A percentile compares a stretch with the other conserved stretches of the same genome.
These are phyloP conservation scores for Equus przewalskii DNA, from an alignment of 2,113 vertebrate genomes.

Conservation along the genomic window DNA sequence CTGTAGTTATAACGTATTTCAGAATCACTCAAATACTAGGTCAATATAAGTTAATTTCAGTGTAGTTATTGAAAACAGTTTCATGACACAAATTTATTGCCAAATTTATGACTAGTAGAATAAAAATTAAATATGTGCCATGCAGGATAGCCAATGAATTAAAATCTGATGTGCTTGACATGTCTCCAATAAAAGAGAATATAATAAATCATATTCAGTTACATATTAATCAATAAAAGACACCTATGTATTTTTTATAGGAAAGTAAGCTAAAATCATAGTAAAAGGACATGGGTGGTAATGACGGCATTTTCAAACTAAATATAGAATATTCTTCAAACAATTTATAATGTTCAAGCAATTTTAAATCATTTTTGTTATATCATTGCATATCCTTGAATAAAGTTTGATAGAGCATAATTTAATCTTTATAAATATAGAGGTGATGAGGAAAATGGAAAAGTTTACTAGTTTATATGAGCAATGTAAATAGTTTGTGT, in stretches of 20 bases:
- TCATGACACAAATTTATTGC: slow-evolving; percentile 61
- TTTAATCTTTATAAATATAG: background rate
- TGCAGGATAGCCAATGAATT: slow-evolving; percentile 14
- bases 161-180: slow-evolving; percentile 53
- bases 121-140: slow-evolving; percentile 62
- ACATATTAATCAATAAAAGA: slow-evolving; percentile 33
- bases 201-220: slow-evolving; percentile 46
- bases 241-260: background rate
- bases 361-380: slow-evolving; percentile 8
- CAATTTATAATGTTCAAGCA: background rate
- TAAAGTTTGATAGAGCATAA: background rate
- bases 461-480: background rate
- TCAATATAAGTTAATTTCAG: slow-evolving; percentile 55
- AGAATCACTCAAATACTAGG: background rate
- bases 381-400: background rate
- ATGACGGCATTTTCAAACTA: background rate
- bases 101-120: slow-evolving; percentile 54
- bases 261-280: slow-evolving; percentile 1
- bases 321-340: background rate
- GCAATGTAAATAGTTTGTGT: background rate
- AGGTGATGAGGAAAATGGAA: background rate
- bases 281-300: background rate
- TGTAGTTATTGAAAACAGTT: slow-evolving; percentile 61
- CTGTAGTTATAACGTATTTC: slow-evolving; percentile 38
- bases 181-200: slow-evolving; percentile 15